A percentile compares a stretch with the other conserved stretches of the same genome.
These are phyloP conservation scores for Penaeus monodon DNA, from an alignment of 2,888 invertebrate genomes.

Conservation along the genomic window DNA sequence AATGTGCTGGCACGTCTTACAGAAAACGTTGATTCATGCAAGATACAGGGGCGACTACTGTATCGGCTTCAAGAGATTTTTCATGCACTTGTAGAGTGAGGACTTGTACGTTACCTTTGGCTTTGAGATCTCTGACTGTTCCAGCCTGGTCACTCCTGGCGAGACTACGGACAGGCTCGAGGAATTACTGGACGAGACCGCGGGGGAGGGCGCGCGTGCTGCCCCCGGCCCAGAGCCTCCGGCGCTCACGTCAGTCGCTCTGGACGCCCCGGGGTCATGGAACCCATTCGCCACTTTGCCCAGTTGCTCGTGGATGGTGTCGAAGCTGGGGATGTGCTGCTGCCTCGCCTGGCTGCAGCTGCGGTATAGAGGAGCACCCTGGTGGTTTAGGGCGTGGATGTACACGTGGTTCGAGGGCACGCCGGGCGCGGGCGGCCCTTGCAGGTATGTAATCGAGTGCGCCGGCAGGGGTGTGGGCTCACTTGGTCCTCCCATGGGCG, in stretches of 20 bases:
- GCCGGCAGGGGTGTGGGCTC: not conserved
- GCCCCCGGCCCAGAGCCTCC: not conserved
- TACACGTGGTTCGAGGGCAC: not conserved
- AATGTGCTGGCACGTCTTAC: constrained; percentile 26
- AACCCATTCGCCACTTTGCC: not conserved
- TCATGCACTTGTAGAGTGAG: constrained; percentile 57
- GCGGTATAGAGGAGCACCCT: not conserved
- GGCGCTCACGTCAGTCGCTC: not conserved
- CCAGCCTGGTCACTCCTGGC: not conserved
- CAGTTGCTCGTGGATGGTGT: not conserved
- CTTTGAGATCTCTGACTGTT: constrained; percentile 27
- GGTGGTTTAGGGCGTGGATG: not conserved
- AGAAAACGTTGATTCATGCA: constrained; percentile 55
- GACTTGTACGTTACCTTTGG: constrained; percentile 59
- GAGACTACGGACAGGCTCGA: no score
- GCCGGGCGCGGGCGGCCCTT: not conserved
- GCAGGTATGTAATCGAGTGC: not conserved
- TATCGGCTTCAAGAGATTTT: constrained; percentile 46
- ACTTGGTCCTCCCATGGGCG: constrained; percentile 30
- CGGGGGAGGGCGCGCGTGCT: not conserved
- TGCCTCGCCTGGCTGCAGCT: not conserved
- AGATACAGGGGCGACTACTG: constrained; percentile 44
- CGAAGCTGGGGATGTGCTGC: no score
- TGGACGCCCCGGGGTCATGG: not conserved
- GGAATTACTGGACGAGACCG: not conserved